A percentile compares a stretch with the other conserved stretches of the same genome.
Evolutionary conservation across 2,888 invertebrate species (phyloP).

Genomic region (Eupithecia subumbrata): DNA sequence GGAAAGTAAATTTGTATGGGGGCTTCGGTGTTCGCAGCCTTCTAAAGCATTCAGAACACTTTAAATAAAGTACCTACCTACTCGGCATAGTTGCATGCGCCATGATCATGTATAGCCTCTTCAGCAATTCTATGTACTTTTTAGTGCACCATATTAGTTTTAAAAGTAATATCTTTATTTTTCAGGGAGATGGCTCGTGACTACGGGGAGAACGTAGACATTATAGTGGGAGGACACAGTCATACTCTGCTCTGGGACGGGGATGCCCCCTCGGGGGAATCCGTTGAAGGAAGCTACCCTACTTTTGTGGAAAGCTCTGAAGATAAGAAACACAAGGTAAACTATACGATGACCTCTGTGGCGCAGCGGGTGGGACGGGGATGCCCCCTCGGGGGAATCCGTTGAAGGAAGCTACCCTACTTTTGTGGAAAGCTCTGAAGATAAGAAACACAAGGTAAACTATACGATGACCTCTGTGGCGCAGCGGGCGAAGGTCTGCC

Average conservation of each 20-base stretch:
- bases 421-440: conserved; percentile 35
- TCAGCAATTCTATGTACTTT: no score
- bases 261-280: conserved; percentile 36
- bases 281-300: conserved; percentile 38
- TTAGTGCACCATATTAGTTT: no score
- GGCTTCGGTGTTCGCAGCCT: no score
- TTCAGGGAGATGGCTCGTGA: conserved; percentile 44
- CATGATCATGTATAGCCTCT: no score
- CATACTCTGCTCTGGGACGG: conserved; percentile 87
- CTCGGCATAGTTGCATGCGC: no score
- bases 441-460: conserved; percentile 45
- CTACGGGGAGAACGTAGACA: conserved; percentile 74
- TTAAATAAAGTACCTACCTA: no score
- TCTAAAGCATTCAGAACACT: no score
- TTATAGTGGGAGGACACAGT: conserved; percentile 90
- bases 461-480: no score
- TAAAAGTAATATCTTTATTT: no score
- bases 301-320: conserved; percentile 36
- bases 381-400: conserved; percentile 36
- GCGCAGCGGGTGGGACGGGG: conserved; percentile 83
- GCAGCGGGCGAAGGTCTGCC: no score
- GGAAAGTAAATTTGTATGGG: no score
- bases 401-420: conserved; percentile 40
- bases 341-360: no score
- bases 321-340: conserved; percentile 43